These are phyloP conservation scores for Aphelocoma californica DNA, from an alignment of 2,797 vertebrate genomes.

Conservation along the genomic window DNA sequence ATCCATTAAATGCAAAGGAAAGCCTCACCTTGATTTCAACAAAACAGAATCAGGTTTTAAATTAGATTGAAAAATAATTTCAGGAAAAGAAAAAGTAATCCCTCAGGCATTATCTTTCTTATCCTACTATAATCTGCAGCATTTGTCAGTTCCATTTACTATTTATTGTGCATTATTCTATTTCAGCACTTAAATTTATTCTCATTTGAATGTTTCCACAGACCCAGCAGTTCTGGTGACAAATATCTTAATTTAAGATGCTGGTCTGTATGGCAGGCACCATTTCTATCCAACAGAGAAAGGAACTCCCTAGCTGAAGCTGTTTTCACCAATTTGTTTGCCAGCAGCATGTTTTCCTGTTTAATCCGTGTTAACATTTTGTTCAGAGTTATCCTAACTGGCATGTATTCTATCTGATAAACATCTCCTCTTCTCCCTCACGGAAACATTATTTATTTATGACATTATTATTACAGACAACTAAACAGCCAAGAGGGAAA, in stretches of 20 bases:
- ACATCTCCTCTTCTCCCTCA: slow-evolving; percentile 44
- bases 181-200: background rate
- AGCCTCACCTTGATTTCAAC: slow-evolving; percentile 12
- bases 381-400: slow-evolving; percentile 41
- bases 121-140: slow-evolving; percentile 28
- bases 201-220: slow-evolving; percentile 30
- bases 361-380: slow-evolving; percentile 60
- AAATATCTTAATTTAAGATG: slow-evolving; percentile 47
- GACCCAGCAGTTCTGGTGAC: background rate
- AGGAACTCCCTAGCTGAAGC: slow-evolving; percentile 33
- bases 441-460: slow-evolving; percentile 72
- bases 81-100: slow-evolving; percentile 29
- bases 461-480: slow-evolving; percentile 64
- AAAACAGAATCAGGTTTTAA: slow-evolving; percentile 4
- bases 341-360: slow-evolving; percentile 39
- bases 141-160: slow-evolving; percentile 23
- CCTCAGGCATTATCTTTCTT: slow-evolving; percentile 18
- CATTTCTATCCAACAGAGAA: slow-evolving; percentile 4
- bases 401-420: slow-evolving; percentile 56
- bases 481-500: slow-evolving; percentile 58
- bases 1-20: background rate
- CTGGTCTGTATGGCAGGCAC: background rate
- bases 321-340: slow-evolving; percentile 36
- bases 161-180: slow-evolving; percentile 33
- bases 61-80: slow-evolving; percentile 38